phyloP scores from a whole-genome alignment of 2,888 invertebrate species.

The Hymenopus coronatus region DNA sequence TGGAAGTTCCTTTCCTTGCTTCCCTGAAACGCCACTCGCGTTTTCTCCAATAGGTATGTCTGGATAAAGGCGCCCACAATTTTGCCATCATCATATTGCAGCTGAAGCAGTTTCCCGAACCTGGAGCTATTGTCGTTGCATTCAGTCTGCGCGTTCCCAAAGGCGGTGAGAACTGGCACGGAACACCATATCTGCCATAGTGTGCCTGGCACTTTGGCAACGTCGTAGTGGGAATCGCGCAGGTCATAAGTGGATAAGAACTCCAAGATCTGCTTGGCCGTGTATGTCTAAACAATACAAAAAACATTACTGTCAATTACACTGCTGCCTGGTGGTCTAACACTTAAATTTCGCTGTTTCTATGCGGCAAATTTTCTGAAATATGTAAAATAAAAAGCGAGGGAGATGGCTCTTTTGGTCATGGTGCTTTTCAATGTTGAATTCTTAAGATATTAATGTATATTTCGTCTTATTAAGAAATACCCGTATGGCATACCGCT shows the following conservation, averaged over 20 bases:
- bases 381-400: too few relatives aligned
- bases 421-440: too few relatives aligned
- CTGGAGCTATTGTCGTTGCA: slow-evolving; percentile 47
- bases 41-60: slow-evolving; percentile 48
- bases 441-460: too few relatives aligned
- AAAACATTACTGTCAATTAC: too few relatives aligned
- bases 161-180: slow-evolving; percentile 42
- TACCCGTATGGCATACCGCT: too few relatives aligned
- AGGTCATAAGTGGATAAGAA: slow-evolving; percentile 37
- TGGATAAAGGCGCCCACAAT: slow-evolving; percentile 45
- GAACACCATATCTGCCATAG: slow-evolving; percentile 42
- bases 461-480: too few relatives aligned
- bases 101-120: slow-evolving; percentile 46
- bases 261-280: slow-evolving; percentile 37
- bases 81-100: slow-evolving; percentile 42
- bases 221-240: not conserved
- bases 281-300: not conserved
- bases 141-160: slow-evolving; percentile 47
- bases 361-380: too few relatives aligned
- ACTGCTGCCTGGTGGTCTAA: too few relatives aligned
- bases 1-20: slow-evolving; percentile 46
- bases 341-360: too few relatives aligned
- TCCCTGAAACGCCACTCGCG: slow-evolving; percentile 43
- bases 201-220: slow-evolving; percentile 28
- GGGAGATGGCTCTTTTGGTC: too few relatives aligned